These are phyloP conservation scores for Aricia agestis DNA, from an alignment of 1,140 invertebrate genomes.

Conservation along the genomic window DNA sequence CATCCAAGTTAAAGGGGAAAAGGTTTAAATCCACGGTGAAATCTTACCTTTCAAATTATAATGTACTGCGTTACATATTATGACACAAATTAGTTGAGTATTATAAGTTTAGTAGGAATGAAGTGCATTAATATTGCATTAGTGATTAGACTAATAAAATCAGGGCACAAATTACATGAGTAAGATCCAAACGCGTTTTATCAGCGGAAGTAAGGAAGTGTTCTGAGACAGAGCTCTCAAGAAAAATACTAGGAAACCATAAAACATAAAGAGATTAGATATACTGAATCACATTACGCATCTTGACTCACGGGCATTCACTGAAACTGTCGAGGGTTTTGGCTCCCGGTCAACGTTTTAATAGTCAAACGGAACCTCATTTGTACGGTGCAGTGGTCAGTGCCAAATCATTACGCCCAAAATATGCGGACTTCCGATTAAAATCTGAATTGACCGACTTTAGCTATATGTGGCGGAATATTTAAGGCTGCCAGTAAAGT, in stretches of 20 bases:
- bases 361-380: slow-evolving; percentile 13
- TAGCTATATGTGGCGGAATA: neutral
- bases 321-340: slow-evolving; percentile 11
- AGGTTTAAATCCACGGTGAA: neutral
- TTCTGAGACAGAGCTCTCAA: slow-evolving; percentile 6
- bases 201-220: neutral
- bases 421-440: neutral
- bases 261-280: slow-evolving; percentile 7
- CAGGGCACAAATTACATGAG: too few relatives aligned
- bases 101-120: too few relatives aligned
- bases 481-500: too few relatives aligned
- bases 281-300: slow-evolving; percentile 12
- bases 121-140: too few relatives aligned
- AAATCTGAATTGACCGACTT: neutral
- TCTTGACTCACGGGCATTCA: slow-evolving; percentile 9
- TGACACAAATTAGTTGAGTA: too few relatives aligned
- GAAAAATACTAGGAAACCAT: slow-evolving; percentile 13
- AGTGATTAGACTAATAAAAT: too few relatives aligned
- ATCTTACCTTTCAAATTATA: neutral
- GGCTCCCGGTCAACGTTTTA: slow-evolving; percentile 11
- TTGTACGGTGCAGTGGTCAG: slow-evolving; percentile 8
- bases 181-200: neutral
- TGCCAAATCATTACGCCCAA: neutral
- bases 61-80: too few relatives aligned
- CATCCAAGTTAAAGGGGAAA: neutral